These are phyloP conservation scores for Erpetoichthys calabaricus DNA, from an alignment of 2,797 vertebrate genomes.

Conservation along the genomic window DNA sequence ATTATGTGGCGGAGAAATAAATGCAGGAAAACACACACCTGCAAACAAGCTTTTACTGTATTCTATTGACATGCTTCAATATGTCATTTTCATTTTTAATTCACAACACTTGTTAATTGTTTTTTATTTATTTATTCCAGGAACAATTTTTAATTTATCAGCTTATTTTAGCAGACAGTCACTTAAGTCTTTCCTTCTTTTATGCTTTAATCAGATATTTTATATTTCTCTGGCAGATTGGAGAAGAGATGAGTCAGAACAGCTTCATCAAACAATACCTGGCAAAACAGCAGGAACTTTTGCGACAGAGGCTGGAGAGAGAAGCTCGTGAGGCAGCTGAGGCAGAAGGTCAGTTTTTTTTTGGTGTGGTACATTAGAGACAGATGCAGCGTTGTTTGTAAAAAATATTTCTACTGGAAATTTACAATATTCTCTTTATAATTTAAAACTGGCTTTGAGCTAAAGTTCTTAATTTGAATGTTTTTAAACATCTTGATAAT, in stretches of 20 bases:
- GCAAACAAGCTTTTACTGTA: too few relatives aligned
- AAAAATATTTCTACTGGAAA: constrained; percentile 9
- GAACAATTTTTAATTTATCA: too few relatives aligned
- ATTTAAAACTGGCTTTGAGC: background rate
- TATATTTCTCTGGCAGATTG: constrained; percentile 50
- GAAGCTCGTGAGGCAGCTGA: constrained; percentile 72
- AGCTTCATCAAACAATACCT: constrained; percentile 92
- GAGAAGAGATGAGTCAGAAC: constrained; percentile 91
- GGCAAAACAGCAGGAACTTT: constrained; percentile 84
- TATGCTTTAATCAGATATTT: background rate
- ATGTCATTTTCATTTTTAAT: too few relatives aligned
- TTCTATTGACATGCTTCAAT: too few relatives aligned
- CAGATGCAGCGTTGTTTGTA: constrained; percentile 9
- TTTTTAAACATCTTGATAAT: too few relatives aligned
- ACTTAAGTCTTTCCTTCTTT: background rate
- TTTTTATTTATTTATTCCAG: too few relatives aligned
- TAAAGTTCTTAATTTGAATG: too few relatives aligned
- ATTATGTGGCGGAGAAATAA: too few relatives aligned
- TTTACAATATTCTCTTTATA: background rate
- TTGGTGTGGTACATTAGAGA: constrained; percentile 8
- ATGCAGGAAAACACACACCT: too few relatives aligned
- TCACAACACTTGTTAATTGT: too few relatives aligned
- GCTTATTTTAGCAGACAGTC: too few relatives aligned
- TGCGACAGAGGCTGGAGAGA: constrained; percentile 69
- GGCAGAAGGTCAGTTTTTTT: constrained; percentile 49